phyloP scores from a whole-genome alignment of 2,888 invertebrate genomes.

The Buathra laborator region DNA sequence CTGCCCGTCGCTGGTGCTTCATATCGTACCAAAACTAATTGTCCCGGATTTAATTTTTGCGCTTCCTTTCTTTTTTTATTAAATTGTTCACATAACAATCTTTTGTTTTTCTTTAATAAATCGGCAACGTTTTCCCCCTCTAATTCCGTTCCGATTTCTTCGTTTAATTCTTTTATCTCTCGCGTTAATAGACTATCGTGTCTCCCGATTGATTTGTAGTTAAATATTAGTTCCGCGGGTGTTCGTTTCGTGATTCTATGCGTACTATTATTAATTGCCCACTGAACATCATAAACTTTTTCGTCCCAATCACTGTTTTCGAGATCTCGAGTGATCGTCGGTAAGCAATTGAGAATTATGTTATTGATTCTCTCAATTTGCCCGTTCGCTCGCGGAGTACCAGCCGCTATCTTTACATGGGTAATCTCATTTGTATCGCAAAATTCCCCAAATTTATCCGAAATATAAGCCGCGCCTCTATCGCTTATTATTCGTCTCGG shows the following conservation, averaged over 20 bases:
- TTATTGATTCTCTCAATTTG: conserved; percentile 60
- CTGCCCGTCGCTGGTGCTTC: conserved; percentile 44
- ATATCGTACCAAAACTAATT: conserved; percentile 46
- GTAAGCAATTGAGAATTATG: conserved; percentile 44
- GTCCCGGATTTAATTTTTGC: conserved; percentile 11
- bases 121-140: conserved; percentile 39
- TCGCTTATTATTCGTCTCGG: conserved; percentile 74
- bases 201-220: conserved; percentile 12
- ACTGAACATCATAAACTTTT: conserved; percentile 37
- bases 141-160: conserved; percentile 64
- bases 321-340: conserved; percentile 60
- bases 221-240: conserved; percentile 43
- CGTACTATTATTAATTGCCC: conserved; percentile 45
- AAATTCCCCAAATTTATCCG: conserved; percentile 65
- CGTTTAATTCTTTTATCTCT: conserved; percentile 49
- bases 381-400: conserved; percentile 68
- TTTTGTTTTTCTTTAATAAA: conserved; percentile 46
- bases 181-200: conserved; percentile 16
- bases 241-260: conserved; percentile 31
- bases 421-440: conserved; percentile 69
- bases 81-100: conserved; percentile 28
- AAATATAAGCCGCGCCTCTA: conserved; percentile 75
- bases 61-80: conserved; percentile 40
- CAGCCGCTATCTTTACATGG: conserved; percentile 73
- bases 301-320: conserved; percentile 54